These are phyloP conservation scores for Campopleginae sp. DNA, from an alignment of 2,888 invertebrate genomes.

Conservation along the genomic window DNA sequence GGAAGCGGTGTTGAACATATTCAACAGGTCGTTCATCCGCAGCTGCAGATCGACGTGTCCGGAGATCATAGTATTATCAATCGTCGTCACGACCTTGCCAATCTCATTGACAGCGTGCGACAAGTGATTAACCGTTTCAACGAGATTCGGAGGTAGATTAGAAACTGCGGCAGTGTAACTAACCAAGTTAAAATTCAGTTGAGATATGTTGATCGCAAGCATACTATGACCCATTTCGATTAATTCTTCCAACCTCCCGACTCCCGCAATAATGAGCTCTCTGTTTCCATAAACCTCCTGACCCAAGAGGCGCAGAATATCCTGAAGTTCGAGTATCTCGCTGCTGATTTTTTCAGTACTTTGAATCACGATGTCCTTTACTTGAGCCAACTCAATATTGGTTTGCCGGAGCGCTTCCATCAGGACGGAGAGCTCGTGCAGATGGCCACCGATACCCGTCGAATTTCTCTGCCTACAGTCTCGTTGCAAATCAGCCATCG, in stretches of 20 bases:
- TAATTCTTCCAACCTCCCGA: not conserved
- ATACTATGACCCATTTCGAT: not conserved
- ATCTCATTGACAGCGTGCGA: not conserved
- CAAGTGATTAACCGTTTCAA: not conserved
- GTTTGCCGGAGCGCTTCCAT: not conserved
- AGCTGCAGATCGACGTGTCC: not conserved
- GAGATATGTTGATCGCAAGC: not conserved
- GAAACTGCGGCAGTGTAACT: not conserved
- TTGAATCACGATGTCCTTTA: not conserved
- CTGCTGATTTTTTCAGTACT: not conserved
- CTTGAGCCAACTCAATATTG: not conserved
- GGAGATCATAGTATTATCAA: not conserved
- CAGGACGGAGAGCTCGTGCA: not conserved
- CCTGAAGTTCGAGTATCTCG: not conserved
- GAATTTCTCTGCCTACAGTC: not conserved
- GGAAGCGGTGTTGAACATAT: not conserved
- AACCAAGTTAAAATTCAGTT: not conserved
- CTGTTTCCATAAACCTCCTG: not conserved
- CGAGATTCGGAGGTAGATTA: not conserved
- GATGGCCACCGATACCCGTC: not conserved
- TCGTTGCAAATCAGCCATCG: not conserved
- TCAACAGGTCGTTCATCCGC: not conserved
- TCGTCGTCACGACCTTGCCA: not conserved
- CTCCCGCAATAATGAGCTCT: not conserved
- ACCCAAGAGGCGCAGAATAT: not conserved